Evolutionary conservation across 2,113 vertebrate species (phyloP).

Genomic region (Apeltes quadracus): DNA sequence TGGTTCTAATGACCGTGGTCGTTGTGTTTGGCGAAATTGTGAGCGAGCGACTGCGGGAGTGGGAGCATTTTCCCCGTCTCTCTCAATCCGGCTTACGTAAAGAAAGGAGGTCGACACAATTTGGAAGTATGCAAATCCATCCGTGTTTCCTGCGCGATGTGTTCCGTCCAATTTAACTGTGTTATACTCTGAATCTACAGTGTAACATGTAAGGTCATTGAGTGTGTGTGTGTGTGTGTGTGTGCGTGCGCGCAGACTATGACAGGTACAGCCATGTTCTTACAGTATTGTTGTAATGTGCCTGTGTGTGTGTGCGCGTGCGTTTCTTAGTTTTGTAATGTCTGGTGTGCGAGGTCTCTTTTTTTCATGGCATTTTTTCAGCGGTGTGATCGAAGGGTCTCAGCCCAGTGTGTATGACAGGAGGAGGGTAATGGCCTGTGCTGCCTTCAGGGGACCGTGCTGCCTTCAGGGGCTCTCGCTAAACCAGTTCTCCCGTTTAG

Average conservation of each 20-base stretch:
- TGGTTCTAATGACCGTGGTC: fast-evolving
- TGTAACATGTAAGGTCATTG: neutral
- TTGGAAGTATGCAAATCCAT: constrained; percentile 10
- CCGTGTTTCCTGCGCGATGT: neutral
- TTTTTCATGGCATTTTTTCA: neutral
- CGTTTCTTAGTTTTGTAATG: constrained; percentile 1
- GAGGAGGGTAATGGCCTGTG: constrained; percentile 38
- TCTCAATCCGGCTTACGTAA: neutral
- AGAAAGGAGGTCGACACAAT: constrained; percentile 45
- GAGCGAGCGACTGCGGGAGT: neutral
- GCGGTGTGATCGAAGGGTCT: constrained; percentile 24
- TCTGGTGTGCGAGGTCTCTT: neutral
- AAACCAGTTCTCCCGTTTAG: neutral
- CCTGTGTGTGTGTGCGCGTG: neutral
- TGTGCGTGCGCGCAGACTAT: too few relatives aligned
- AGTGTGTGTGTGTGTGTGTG: neutral
- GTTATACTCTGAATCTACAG: neutral
- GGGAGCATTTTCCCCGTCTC: constrained; percentile 25
- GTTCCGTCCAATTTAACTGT: neutral
- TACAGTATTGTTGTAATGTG: constrained; percentile 6
- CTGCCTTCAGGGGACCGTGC: constrained; percentile 43
- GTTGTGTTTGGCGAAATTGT: neutral
- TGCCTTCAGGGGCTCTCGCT: constrained; percentile 40
- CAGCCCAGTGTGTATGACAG: constrained; percentile 13
- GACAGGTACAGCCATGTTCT: constrained; percentile 65